Evolutionary conservation across 2,797 vertebrate genomes (phyloP), one percentile per base, ranked within the genome.

Genomic region (Podarcis siculus): DNA sequence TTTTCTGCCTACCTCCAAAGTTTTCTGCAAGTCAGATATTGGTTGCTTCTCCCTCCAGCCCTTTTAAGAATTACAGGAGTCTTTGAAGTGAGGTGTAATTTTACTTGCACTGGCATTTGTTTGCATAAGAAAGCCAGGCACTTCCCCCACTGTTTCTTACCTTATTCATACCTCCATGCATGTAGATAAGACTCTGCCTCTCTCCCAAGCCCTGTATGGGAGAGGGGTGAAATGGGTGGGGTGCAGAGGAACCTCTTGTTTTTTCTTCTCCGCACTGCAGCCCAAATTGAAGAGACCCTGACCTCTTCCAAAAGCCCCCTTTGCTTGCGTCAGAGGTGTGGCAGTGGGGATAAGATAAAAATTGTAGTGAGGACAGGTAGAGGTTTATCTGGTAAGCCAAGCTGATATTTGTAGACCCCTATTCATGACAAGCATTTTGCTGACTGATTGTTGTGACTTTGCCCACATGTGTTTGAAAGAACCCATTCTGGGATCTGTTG

Each of bases 401-500:
- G 17, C 5, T 87, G 78, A 72, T 87, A 66, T 45, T 66, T 81
- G n/a, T 64, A 87, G 30, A 32, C 21, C 10, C 25, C 15, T 25
- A 8, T 67, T 61, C 21, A 81, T 2, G 72, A 67, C 15, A 81
- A 32, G n/a, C 39, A 23, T 87, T 35, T 87, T 35, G 49, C 32
- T 58, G 32, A 8, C 64, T 77, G 27, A 71, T 13, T 37, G 19
- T 66, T 86, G 27, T 39, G 25, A 72, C 25, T 61, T 61, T 61
- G 30, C 25, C 21, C 7, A 17, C 25, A n/a, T 64, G 19, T 87
- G 30, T 86, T 78, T 83, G 73, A 88, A 86, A 37, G 72, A 86
- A 42, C 9, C 15, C 77, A n/a, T 87, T 27, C 81, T 88, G 66
- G 25, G 37, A 90, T 71, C 78, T 86, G 72, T 88, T 89, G 69